phyloP scores from a whole-genome alignment of 30 jellyfish, hydroid and myxozoan genomes.

The Hydractinia symbiolongicarpus region DNA sequence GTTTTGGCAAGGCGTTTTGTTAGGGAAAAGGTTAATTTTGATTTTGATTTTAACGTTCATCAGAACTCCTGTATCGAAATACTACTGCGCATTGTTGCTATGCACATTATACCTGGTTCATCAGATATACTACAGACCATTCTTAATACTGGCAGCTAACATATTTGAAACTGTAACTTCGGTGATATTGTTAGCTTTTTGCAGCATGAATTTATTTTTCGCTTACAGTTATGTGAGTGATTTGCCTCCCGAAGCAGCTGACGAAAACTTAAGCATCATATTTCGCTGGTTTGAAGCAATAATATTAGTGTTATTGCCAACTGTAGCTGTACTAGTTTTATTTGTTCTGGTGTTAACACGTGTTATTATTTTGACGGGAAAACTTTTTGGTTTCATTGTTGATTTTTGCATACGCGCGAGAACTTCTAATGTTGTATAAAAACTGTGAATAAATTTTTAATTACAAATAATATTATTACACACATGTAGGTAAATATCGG shows the following conservation, averaged over 20 bases:
- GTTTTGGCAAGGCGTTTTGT: slow-evolving; percentile 86
- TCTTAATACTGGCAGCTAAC: slow-evolving; percentile 43
- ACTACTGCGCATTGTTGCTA: slow-evolving; percentile 55
- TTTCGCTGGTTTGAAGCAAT: slow-evolving; percentile 82
- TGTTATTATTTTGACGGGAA: slow-evolving; percentile 15
- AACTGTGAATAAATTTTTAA: no score
- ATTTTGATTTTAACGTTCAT: slow-evolving; percentile 62
- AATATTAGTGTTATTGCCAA: slow-evolving; percentile 55
- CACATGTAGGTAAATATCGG: no score
- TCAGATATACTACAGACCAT: slow-evolving; percentile 66
- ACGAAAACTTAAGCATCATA: slow-evolving; percentile 37
- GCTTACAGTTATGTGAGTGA: slow-evolving; percentile 94
- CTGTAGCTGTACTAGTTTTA: slow-evolving; percentile 24
- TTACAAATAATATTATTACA: no score
- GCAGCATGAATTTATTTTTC: slow-evolving; percentile 75
- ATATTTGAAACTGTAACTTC: slow-evolving; percentile 63
- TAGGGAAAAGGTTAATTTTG: slow-evolving; percentile 51
- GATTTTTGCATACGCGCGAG: no score
- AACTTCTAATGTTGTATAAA: no score
- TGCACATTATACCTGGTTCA: slow-evolving; percentile 73
- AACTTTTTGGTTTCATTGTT: not conserved
- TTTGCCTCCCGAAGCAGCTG: slow-evolving; percentile 82
- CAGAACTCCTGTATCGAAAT: slow-evolving; percentile 64
- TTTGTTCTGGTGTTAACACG: slow-evolving; percentile 32
- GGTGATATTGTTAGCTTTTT: slow-evolving; percentile 46